Evolutionary conservation across 2,888 invertebrate genomes (phyloP).

Genomic region (Pilophorus perplexus): DNA sequence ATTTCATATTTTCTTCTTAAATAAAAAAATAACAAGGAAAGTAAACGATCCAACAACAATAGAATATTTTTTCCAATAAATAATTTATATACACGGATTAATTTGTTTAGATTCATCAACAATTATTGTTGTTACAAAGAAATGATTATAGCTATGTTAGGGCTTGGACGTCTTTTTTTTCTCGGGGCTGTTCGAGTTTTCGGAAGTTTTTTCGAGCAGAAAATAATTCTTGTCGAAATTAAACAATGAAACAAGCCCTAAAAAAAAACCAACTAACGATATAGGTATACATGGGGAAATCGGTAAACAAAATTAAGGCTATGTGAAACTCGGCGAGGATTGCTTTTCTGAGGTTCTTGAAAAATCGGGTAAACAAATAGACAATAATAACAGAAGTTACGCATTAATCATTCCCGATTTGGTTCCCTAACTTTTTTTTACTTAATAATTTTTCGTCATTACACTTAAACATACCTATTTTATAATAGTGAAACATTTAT

Average conservation of each 20-base stretch:
- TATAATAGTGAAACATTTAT: conserved; percentile 1
- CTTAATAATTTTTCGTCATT: too few relatives aligned
- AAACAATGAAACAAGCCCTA: background rate
- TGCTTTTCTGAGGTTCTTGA: too few relatives aligned
- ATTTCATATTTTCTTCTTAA: conserved; percentile 3
- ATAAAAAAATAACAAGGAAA: conserved; percentile 27
- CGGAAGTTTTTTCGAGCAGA: background rate
- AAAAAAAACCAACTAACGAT: too few relatives aligned
- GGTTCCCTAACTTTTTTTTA: too few relatives aligned
- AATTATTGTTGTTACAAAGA: conserved; percentile 5
- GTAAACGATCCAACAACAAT: conserved; percentile 31
- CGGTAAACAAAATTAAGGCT: too few relatives aligned
- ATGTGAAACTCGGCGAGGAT: too few relatives aligned
- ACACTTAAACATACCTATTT: too few relatives aligned
- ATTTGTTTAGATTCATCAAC: conserved; percentile 17
- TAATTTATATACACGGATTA: conserved; percentile 28
- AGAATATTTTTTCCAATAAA: conserved; percentile 20
- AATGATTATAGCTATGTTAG: background rate
- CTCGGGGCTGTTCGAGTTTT: too few relatives aligned
- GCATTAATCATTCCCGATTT: too few relatives aligned
- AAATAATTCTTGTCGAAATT: background rate
- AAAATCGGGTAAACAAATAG: too few relatives aligned
- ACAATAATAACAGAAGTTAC: too few relatives aligned
- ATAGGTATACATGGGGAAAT: too few relatives aligned
- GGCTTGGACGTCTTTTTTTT: background rate